phyloP scores from a whole-genome alignment of 2,797 vertebrate genomes.

The Rhadinocentrus ornatus region DNA sequence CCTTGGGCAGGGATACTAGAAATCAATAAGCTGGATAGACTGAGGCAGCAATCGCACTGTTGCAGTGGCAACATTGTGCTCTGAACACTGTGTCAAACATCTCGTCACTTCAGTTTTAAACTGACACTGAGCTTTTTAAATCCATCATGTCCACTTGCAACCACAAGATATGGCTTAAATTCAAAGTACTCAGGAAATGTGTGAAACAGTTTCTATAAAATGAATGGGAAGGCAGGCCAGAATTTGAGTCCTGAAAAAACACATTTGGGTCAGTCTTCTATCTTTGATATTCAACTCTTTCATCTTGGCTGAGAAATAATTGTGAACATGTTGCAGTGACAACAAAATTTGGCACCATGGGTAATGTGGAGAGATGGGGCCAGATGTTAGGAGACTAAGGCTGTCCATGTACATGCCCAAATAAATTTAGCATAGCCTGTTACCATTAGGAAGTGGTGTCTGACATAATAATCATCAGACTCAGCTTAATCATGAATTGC shows the following conservation, averaged over 20 bases:
- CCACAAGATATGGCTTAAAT: background rate
- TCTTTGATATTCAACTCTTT: constrained; percentile 1
- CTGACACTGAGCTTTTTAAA: background rate
- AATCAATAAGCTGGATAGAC: constrained; percentile 35
- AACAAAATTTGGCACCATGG: constrained; percentile 23
- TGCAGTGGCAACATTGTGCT: constrained; percentile 29
- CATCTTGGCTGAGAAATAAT: constrained; percentile 20
- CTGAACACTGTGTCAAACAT: constrained; percentile 10
- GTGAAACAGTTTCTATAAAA: constrained; percentile 1
- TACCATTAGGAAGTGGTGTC: background rate
- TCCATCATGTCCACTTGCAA: background rate
- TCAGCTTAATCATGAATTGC: background rate
- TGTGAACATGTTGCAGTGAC: constrained; percentile 32
- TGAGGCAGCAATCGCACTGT: constrained; percentile 1
- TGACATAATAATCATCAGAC: background rate
- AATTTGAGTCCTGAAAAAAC: constrained; percentile 26
- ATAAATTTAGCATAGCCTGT: background rate
- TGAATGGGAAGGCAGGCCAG: constrained; percentile 11
- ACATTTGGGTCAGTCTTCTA: constrained; percentile 51
- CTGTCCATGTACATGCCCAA: background rate
- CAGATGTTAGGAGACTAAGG: constrained; percentile 40
- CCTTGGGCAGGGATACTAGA: constrained; percentile 37
- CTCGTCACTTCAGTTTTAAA: background rate
- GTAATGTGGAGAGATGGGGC: constrained; percentile 22
- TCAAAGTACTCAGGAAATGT: background rate